phyloP scores from a whole-genome alignment of 2,888 invertebrate genomes.

The Apotomis capreana region DNA sequence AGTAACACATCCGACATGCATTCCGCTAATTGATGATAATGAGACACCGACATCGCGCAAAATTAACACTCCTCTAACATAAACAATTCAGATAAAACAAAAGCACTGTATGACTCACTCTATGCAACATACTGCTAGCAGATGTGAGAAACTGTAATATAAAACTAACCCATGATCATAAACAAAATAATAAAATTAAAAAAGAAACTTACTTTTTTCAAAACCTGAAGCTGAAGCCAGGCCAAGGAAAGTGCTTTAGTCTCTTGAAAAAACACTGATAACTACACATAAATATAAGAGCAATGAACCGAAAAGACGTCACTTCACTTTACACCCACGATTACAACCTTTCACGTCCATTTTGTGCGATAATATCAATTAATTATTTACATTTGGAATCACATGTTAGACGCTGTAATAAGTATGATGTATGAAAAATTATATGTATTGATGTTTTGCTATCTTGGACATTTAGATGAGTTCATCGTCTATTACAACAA shows the following conservation, averaged over 20 bases:
- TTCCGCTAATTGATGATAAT: constrained; percentile 28
- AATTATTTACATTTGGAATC: constrained; percentile 73
- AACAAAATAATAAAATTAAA: constrained; percentile 46
- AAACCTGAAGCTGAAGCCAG: constrained; percentile 38
- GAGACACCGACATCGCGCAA: constrained; percentile 22
- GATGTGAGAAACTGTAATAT: constrained; percentile 41
- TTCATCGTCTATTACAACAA: constrained; percentile 53
- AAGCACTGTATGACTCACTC: constrained; percentile 26
- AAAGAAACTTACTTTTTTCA: constrained; percentile 45
- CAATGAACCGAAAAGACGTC: constrained; percentile 52
- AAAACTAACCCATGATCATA: constrained; percentile 30
- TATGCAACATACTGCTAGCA: constrained; percentile 42
- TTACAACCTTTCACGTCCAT: constrained; percentile 71
- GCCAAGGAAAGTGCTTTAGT: constrained; percentile 32
- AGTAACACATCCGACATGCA: constrained; percentile 24
- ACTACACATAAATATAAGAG: constrained; percentile 40
- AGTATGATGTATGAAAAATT: constrained; percentile 38
- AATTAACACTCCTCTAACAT: constrained; percentile 24
- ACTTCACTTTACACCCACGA: constrained; percentile 69
- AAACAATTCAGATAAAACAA: constrained; percentile 37
- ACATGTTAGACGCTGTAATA: constrained; percentile 63
- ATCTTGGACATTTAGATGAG: constrained; percentile 45
- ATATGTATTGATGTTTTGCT: constrained; percentile 24
- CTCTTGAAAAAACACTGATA: constrained; percentile 31
- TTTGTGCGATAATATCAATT: constrained; percentile 68